Evolutionary conservation across 2,113 vertebrate genomes (phyloP).

Genomic region (Sorex araneus): DNA sequence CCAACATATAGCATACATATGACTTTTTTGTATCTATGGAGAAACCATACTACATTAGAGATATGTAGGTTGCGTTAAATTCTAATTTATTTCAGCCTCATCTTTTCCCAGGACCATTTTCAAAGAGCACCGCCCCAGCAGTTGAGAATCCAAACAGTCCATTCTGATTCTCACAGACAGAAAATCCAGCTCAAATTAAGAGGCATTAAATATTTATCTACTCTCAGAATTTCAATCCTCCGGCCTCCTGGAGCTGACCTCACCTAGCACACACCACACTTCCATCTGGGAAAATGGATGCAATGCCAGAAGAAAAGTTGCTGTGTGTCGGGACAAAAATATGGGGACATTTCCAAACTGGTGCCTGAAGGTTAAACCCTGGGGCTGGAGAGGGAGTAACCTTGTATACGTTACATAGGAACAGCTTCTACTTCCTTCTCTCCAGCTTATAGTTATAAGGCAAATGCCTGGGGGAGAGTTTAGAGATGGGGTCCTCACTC

Average conservation of each 20-base stretch:
- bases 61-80: not conserved
- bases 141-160: not conserved
- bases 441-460: not conserved
- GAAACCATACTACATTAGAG: not conserved
- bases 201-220: slow-evolving; percentile 27
- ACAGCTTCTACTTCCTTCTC: not conserved
- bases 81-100: not conserved
- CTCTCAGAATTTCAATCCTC: not conserved
- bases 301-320: not conserved
- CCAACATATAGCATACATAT: not conserved
- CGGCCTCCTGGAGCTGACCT: not conserved
- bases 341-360: not conserved
- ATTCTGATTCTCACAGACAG: not conserved
- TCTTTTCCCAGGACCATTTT: not conserved
- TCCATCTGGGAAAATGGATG: not conserved
- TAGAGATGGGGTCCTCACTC: not conserved
- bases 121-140: not conserved
- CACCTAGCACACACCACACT: too few relatives aligned
- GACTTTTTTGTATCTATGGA: not conserved
- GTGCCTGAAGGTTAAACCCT: not conserved
- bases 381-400: not conserved
- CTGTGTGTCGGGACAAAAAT: not conserved
- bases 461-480: not conserved
- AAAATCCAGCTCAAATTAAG: not conserved
- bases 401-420: not conserved